A percentile compares a stretch with the other conserved stretches of the same genome.
Conservation (phyloP, 2,113 vertebrate genomes). For the Oncorhynchus mykiss region DNA sequence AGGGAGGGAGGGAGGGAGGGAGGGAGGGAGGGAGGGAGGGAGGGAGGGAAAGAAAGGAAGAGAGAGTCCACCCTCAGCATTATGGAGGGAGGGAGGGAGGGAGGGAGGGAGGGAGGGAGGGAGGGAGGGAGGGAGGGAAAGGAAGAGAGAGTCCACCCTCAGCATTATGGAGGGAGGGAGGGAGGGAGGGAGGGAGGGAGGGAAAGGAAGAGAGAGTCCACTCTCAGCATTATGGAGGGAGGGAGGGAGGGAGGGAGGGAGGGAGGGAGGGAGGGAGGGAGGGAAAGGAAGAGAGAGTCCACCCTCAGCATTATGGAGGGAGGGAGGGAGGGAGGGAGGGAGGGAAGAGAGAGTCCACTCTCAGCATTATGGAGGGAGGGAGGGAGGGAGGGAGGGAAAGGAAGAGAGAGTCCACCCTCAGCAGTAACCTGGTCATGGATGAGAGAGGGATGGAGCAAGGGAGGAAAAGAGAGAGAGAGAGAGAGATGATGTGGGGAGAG, state of each 20-base stretch:
- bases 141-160: conserved; percentile 42
- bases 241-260: no score
- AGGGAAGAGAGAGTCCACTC: background rate
- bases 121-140: no score
- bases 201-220: conserved; percentile 5
- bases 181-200: background rate
- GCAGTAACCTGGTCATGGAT: background rate
- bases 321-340: background rate
- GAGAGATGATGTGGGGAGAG: background rate
- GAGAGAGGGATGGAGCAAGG: conserved; percentile 6
- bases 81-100: no score
- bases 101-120: no score
- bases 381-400: no score
- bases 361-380: no score
- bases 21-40: no score
- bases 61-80: no score
- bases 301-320: no score
- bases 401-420: background rate
- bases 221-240: conserved; percentile 4
- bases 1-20: no score
- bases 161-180: conserved; percentile 29
- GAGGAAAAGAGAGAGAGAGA: conserved; percentile 17
- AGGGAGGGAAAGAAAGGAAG: no score
- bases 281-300: no score
- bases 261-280: background rate